Conservation (phyloP, 2,888 invertebrate genomes). For the Stenotaenia linearis region DNA sequence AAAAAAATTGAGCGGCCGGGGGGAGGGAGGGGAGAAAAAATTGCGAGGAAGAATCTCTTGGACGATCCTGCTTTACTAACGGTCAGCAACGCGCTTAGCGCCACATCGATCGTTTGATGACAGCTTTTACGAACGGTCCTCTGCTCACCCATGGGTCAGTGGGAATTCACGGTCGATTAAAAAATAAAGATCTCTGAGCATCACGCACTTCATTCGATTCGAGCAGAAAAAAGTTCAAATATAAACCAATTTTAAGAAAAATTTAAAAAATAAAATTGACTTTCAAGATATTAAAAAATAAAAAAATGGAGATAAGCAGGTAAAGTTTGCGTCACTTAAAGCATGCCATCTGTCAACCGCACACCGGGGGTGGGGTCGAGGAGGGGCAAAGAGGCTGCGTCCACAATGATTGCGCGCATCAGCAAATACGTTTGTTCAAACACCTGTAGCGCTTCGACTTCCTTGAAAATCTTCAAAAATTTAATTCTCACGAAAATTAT, state of each 20-base stretch:
- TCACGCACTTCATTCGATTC: neutral
- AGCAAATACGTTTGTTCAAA: neutral
- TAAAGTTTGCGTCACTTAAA: neutral
- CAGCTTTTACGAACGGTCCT: neutral
- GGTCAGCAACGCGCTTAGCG: neutral
- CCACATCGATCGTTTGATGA: conserved; percentile 21
- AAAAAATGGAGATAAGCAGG: neutral
- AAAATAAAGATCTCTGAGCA: neutral
- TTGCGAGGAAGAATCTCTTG: neutral
- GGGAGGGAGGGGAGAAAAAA: neutral
- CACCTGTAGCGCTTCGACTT: neutral
- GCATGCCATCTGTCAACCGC: conserved; percentile 24
- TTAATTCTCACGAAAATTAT: neutral
- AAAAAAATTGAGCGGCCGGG: neutral
- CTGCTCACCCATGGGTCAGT: neutral
- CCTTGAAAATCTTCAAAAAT: neutral
- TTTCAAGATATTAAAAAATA: neutral
- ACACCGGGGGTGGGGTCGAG: neutral
- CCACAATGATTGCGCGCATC: neutral
- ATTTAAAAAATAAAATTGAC: neutral
- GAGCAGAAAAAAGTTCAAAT: neutral
- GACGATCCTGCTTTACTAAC: neutral
- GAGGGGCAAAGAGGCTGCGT: neutral
- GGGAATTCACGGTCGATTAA: conserved; percentile 26
- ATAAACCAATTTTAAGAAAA: neutral